phyloP scores from a whole-genome alignment of 2,888 invertebrate genomes.

The Trissolcus brochymenae region DNA sequence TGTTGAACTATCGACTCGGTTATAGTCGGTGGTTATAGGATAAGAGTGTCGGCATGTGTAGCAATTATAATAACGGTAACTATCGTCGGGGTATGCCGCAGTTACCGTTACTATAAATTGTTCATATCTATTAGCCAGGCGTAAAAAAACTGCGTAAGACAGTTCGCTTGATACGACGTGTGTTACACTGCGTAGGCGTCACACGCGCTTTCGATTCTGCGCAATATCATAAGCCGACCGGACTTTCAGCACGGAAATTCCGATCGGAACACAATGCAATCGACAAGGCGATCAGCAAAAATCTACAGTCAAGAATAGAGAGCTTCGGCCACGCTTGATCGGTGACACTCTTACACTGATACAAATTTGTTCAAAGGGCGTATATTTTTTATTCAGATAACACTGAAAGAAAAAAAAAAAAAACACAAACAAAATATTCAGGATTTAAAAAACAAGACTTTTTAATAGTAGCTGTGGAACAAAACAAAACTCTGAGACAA shows the following conservation, averaged over 20 bases:
- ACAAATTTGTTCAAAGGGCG: background rate
- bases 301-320: background rate
- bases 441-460: no score
- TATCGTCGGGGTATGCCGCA: conserved; percentile 50
- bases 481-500: no score
- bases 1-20: conserved; percentile 33
- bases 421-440: no score
- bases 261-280: conserved; percentile 3
- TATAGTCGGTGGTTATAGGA: conserved; percentile 43
- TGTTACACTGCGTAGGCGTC: conserved; percentile 39
- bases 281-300: conserved; percentile 20
- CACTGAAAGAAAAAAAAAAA: no score
- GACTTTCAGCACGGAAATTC: conserved; percentile 5
- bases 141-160: conserved; percentile 54
- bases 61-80: conserved; percentile 57
- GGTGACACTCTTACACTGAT: no score
- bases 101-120: conserved; percentile 57
- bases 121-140: conserved; percentile 54
- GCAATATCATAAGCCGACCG: conserved; percentile 17
- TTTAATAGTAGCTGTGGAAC: no score
- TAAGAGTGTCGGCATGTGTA: conserved; percentile 47
- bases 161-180: conserved; percentile 34
- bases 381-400: no score
- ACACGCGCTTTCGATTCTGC: conserved; percentile 50
- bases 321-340: no score